phyloP scores from a whole-genome alignment of 1,140 invertebrate genomes.

The Diabrotica undecimpunctata region DNA sequence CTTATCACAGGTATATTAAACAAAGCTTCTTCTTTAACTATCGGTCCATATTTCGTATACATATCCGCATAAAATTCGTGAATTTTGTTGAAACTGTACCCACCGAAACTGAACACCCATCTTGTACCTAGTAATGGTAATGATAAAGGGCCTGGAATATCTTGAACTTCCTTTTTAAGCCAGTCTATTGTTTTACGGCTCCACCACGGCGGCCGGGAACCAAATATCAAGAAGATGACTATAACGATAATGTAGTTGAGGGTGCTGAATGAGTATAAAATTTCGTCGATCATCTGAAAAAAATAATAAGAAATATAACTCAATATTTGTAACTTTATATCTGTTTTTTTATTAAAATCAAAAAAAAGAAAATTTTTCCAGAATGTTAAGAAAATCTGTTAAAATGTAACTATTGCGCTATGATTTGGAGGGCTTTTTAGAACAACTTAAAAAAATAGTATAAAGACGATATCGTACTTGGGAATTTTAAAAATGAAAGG shows the following conservation, averaged over 20 bases:
- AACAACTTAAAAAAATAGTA: no score
- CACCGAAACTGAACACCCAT: conserved; percentile 69
- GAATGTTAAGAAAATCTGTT: no score
- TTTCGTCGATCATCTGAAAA: conserved; percentile 29
- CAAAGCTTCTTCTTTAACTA: conserved; percentile 73
- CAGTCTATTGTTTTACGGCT: conserved; percentile 22
- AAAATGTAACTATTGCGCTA: no score
- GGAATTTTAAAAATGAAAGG: no score
- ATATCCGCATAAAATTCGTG: conserved; percentile 77
- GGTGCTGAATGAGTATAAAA: conserved; percentile 23
- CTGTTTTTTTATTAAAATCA: no score
- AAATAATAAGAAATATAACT: background rate
- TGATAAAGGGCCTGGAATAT: conserved; percentile 69
- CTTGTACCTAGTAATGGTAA: conserved; percentile 75
- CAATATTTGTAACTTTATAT: no score
- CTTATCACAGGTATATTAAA: conserved; percentile 73
- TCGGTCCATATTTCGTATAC: conserved; percentile 66
- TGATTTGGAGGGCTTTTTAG: no score
- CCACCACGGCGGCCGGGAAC: conserved; percentile 35
- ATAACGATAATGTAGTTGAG: conserved; percentile 20
- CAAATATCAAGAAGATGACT: conserved; percentile 32
- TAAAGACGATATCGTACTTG: no score
- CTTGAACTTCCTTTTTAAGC: conserved; percentile 18
- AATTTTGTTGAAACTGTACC: conserved; percentile 68
- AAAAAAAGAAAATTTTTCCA: no score